phyloP scores from a whole-genome alignment of 2,797 vertebrate species.

The Anabas testudineus region DNA sequence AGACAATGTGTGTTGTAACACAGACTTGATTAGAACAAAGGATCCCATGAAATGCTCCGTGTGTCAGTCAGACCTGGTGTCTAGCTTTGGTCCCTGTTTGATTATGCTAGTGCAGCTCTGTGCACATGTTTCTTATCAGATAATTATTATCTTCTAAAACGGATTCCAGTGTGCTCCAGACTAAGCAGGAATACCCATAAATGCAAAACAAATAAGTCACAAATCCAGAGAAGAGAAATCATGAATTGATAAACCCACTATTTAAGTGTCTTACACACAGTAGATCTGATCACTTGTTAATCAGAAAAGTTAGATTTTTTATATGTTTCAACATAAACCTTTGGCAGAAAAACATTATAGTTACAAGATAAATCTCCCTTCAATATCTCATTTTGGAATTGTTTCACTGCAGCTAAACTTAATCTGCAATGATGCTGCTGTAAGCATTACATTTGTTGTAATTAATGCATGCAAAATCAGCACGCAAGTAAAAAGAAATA shows the following conservation, averaged over 20 bases:
- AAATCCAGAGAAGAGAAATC: conserved; percentile 6
- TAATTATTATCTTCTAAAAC: conserved; percentile 6
- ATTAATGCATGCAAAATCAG: conserved; percentile 29
- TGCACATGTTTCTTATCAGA: neutral
- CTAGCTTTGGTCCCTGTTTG: neutral
- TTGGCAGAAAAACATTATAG: conserved; percentile 7
- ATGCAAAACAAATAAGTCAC: conserved; percentile 3
- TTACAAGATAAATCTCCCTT: conserved; percentile 48
- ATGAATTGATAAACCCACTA: conserved; percentile 25
- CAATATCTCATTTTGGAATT: conserved; percentile 39
- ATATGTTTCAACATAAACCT: conserved; percentile 12
- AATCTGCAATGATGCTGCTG: conserved; percentile 37
- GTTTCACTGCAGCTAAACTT: conserved; percentile 23
- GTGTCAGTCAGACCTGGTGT: neutral
- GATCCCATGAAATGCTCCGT: neutral
- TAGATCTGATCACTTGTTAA: conserved; percentile 28
- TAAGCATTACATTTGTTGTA: conserved; percentile 35
- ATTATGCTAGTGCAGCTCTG: neutral
- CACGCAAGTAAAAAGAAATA: conserved; percentile 7
- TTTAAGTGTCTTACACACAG: conserved; percentile 3
- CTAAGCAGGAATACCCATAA: conserved; percentile 2
- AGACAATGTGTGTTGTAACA: no score
- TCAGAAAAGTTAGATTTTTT: conserved; percentile 19
- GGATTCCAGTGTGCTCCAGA: neutral
- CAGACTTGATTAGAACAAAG: neutral